phyloP scores from a whole-genome alignment of 2,888 invertebrate genomes.

The Nineta flava region DNA sequence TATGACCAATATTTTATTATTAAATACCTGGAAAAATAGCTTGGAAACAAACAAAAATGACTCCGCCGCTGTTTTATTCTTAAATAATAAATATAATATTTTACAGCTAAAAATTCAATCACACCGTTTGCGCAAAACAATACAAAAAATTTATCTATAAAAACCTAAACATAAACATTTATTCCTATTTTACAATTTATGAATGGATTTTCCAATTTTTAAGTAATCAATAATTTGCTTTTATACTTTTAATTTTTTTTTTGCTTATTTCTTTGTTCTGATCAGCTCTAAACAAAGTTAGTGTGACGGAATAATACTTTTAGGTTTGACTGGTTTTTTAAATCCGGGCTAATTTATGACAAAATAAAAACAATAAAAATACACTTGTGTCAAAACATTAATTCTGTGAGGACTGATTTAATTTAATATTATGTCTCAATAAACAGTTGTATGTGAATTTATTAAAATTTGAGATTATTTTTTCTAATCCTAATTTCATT shows the following conservation, averaged over 20 bases:
- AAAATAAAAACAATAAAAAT: background rate
- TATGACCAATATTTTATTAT: background rate
- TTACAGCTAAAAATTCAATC: slow-evolving; percentile 26
- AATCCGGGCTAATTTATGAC: background rate
- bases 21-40: background rate
- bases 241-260: slow-evolving; percentile 1
- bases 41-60: background rate
- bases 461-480: background rate
- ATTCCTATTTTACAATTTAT: slow-evolving; percentile 1
- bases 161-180: background rate
- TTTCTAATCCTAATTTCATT: background rate
- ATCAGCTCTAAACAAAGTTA: slow-evolving; percentile 8
- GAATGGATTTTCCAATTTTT: slow-evolving; percentile 1
- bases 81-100: background rate
- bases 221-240: slow-evolving; percentile 4
- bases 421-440: slow-evolving; percentile 37
- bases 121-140: slow-evolving; percentile 10
- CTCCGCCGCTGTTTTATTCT: background rate
- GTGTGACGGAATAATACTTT: slow-evolving; percentile 5
- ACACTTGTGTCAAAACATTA: slow-evolving; percentile 4
- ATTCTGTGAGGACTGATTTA: slow-evolving; percentile 23
- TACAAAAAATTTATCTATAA: background rate
- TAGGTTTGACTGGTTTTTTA: background rate
- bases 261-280: background rate
- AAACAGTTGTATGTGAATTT: slow-evolving; percentile 50